phyloP scores from a whole-genome alignment of 2,888 invertebrate genomes.

The Apamea monoglypha region DNA sequence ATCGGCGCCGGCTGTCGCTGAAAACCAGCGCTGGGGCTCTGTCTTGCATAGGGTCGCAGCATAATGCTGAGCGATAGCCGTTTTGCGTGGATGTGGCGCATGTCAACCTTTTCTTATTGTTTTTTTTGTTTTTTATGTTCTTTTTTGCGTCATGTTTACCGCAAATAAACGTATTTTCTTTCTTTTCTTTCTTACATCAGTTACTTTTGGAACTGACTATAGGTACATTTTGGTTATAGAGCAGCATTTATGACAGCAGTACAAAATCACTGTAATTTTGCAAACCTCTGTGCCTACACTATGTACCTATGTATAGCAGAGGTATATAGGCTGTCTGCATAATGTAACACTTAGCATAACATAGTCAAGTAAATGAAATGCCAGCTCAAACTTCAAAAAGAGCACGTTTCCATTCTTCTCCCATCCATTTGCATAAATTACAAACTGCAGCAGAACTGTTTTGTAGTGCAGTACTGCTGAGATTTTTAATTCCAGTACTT shows the following conservation, averaged over 20 bases:
- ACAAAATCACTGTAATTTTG: neutral
- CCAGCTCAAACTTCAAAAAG: constrained; percentile 45
- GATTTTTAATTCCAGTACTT: constrained; percentile 46
- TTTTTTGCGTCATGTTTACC: too few species aligned
- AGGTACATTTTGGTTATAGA: neutral
- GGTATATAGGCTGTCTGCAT: neutral
- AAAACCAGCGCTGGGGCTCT: too few species aligned
- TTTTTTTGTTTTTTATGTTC: too few species aligned
- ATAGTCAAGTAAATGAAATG: constrained; percentile 33
- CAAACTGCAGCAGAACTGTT: constrained; percentile 34
- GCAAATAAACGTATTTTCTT: too few species aligned
- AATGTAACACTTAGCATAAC: constrained; percentile 23
- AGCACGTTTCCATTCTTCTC: constrained; percentile 36
- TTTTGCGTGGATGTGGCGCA: too few species aligned
- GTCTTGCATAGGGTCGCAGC: too few species aligned
- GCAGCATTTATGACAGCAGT: neutral
- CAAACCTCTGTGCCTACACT: neutral
- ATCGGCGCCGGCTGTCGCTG: too few species aligned
- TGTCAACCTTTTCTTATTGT: too few species aligned
- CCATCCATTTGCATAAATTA: constrained; percentile 56
- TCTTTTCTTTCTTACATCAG: too few species aligned
- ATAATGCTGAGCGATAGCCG: too few species aligned
- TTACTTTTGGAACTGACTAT: too few species aligned
- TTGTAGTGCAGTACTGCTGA: neutral
- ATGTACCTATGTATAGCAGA: too few species aligned